A percentile compares a stretch with the other conserved stretches of the same genome.
Evolutionary conservation across 2,797 vertebrate species (phyloP).

Genomic region (Hipposideros larvatus): DNA sequence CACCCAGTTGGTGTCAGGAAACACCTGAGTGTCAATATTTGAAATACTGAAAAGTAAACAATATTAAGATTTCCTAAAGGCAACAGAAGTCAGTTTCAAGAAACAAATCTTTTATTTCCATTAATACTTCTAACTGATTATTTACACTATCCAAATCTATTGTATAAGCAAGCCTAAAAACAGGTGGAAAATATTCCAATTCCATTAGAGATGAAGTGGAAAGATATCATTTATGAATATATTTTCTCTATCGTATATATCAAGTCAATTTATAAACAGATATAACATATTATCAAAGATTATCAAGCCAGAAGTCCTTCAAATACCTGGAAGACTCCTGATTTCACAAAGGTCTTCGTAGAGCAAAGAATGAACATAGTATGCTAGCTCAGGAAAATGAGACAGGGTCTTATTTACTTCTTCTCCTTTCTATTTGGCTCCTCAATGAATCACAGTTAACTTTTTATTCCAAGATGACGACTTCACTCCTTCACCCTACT

Average conservation of each 20-base stretch:
- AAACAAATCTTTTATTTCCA: neutral
- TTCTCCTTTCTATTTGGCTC: neutral
- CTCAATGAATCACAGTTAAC: neutral
- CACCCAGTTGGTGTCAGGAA: neutral
- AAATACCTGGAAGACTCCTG: neutral
- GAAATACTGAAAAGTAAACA: neutral
- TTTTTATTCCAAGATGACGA: neutral
- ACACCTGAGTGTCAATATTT: neutral
- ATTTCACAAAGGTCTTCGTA: neutral
- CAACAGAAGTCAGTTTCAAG: neutral
- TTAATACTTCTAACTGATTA: neutral
- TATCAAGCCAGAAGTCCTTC: constrained; percentile 6
- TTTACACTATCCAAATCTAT: neutral
- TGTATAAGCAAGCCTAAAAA: neutral
- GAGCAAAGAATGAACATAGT: neutral
- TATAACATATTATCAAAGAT: neutral
- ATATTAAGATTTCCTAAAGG: constrained; percentile 32
- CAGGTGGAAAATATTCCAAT: neutral
- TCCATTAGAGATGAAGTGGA: neutral
- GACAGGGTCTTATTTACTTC: neutral
- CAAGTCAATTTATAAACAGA: neutral
- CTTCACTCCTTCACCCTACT: neutral
- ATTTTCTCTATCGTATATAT: neutral
- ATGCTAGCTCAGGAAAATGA: neutral
- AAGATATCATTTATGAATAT: neutral